A percentile compares a stretch with the other conserved stretches of the same genome.
Conservation (phyloP, 2,888 invertebrate species). For the Rotaria sp. region DNA sequence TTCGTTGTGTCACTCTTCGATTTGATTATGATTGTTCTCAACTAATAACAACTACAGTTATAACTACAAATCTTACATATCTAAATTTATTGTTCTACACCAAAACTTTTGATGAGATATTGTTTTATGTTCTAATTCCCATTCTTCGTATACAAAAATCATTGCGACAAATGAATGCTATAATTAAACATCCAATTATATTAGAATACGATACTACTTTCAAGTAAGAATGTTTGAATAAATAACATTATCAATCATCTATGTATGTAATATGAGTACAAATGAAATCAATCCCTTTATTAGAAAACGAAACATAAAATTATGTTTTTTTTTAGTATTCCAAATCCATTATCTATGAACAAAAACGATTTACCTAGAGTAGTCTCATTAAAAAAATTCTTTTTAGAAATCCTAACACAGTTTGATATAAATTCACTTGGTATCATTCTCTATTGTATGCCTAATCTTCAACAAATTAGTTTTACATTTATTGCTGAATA, state of each 20-base stretch:
- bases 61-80: neutral
- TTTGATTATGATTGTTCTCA: neutral
- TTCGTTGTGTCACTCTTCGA: neutral
- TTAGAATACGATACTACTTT: neutral
- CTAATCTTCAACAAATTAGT: neutral
- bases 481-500: neutral
- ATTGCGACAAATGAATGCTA: neutral
- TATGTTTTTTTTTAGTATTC: neutral
- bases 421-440: neutral
- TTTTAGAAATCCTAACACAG: neutral
- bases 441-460: neutral
- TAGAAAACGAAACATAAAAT: neutral
- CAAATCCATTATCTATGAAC: neutral
- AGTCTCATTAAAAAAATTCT: neutral
- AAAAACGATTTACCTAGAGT: neutral
- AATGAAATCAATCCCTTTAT: too few relatives aligned
- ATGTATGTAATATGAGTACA: too few relatives aligned
- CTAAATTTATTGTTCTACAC: neutral
- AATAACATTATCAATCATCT: neutral
- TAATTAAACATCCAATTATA: neutral
- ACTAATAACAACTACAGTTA: neutral
- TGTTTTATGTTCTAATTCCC: neutral
- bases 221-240: neutral
- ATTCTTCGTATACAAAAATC: neutral
- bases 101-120: neutral